A percentile compares a stretch with the other conserved stretches of the same genome.
Evolutionary conservation across 2,113 vertebrate species (phyloP).

Genomic region (human (Homo sapiens)): GRCh38 chr13:106027501-106028000

Average conservation of each 20-base stretch:
- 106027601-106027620: not conserved
- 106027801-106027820: not conserved
- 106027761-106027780: not conserved
- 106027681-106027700: not conserved
- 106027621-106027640: not conserved
- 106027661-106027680: not conserved
- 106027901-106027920: not conserved
- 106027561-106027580: not conserved
- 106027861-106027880: not conserved
- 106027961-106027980: not conserved
- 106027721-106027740: not conserved
- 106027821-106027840: constrained; percentile 17
- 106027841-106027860: not conserved
- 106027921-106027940: not conserved
- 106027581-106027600: not conserved
- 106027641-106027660: not conserved
- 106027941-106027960: not conserved
- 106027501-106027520: not conserved
- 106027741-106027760: not conserved
- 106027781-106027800: not conserved
- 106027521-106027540: not conserved
- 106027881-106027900: not conserved
- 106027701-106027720: not conserved
- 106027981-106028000: not conserved
- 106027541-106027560: not conserved